These are phyloP conservation scores for Ferdinandea cuprea DNA, from an alignment of 2,888 invertebrate genomes.

Conservation along the genomic window DNA sequence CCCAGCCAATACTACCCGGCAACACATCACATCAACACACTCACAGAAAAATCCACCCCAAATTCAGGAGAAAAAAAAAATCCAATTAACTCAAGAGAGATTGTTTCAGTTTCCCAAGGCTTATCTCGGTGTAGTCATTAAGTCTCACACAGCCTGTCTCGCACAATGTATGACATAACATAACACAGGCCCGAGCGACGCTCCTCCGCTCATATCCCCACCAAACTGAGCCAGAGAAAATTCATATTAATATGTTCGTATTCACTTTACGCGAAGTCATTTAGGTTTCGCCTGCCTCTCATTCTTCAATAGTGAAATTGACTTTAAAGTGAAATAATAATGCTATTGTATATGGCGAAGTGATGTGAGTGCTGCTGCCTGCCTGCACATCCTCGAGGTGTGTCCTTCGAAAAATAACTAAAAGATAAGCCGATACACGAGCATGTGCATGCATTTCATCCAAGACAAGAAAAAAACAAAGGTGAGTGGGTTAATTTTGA, in stretches of 20 bases:
- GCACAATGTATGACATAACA: constrained; percentile 64
- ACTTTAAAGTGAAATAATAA: constrained; percentile 66
- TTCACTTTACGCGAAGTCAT: constrained; percentile 69
- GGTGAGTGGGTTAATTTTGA: constrained; percentile 69
- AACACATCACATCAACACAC: constrained; percentile 24
- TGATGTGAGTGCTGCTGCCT: not conserved
- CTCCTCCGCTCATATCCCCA: not conserved
- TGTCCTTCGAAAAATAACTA: constrained; percentile 31
- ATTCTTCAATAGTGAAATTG: constrained; percentile 19
- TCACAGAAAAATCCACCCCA: not conserved
- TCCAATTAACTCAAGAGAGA: constrained; percentile 75
- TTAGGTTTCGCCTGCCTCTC: constrained; percentile 31
- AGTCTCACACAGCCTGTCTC: constrained; percentile 68
- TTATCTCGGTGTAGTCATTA: constrained; percentile 73
- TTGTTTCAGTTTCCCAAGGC: constrained; percentile 75
- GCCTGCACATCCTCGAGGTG: constrained; percentile 27
- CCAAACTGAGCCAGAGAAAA: constrained; percentile 34
- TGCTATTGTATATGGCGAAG: constrained; percentile 2
- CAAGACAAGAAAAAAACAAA: constrained; percentile 21
- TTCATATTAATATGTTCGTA: constrained; percentile 69
- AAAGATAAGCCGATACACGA: constrained; percentile 31
- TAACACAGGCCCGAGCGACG: not conserved
- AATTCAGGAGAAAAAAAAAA: constrained; percentile 48
- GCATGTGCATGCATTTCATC: constrained; percentile 25
- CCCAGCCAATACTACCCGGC: constrained; percentile 40